phyloP scores from a whole-genome alignment of 2,888 invertebrate species.

The Augiades crinisus region DNA sequence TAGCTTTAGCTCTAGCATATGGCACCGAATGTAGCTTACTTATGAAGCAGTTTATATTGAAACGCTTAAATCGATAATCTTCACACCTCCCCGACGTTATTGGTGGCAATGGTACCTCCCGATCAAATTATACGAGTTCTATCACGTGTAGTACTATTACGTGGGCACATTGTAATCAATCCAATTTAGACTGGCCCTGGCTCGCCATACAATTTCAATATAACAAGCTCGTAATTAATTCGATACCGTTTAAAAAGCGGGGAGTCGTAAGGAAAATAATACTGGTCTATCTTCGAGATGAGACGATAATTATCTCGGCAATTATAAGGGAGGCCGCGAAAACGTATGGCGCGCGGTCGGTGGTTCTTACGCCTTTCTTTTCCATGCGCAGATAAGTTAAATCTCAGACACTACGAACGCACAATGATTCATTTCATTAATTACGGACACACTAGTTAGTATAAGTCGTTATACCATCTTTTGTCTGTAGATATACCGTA shows the following conservation, averaged over 20 bases:
- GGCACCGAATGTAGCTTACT: conserved; percentile 6
- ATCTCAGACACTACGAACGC: neutral
- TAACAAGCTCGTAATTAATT: conserved; percentile 1
- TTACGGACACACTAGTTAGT: no score
- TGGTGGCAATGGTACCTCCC: no score
- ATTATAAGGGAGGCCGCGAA: conserved; percentile 44
- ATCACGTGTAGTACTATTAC: no score
- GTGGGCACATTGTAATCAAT: no score
- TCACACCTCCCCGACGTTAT: no score
- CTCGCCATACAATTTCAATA: no score
- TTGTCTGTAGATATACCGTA: no score
- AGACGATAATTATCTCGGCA: conserved; percentile 44
- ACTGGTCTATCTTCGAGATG: conserved; percentile 35
- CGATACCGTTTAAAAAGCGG: conserved; percentile 14
- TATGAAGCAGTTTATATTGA: conserved; percentile 11
- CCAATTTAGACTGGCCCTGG: no score
- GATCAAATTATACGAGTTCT: no score
- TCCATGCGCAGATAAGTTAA: neutral
- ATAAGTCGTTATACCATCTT: no score
- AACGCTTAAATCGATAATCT: neutral
- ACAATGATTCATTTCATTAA: neutral
- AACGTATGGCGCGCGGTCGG: conserved; percentile 35
- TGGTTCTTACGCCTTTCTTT: conserved; percentile 1
- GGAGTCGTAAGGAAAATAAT: conserved; percentile 35
- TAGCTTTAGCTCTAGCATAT: conserved; percentile 18